phyloP scores from a whole-genome alignment of 2,888 invertebrate species.

The Ichneumon xanthorius region DNA sequence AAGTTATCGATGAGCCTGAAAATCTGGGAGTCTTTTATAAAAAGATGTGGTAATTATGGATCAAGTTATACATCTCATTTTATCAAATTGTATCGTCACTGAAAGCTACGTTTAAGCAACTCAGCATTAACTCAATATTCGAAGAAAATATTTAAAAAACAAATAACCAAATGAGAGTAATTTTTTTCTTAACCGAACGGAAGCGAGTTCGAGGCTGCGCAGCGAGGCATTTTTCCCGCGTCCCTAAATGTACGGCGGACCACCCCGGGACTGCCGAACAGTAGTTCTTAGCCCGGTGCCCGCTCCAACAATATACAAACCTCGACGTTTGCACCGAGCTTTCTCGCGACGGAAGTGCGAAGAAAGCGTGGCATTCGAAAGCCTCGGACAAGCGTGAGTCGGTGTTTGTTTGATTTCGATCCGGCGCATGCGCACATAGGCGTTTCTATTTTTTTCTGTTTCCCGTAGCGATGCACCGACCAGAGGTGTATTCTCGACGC shows the following conservation, averaged over 20 bases:
- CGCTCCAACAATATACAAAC: constrained; percentile 66
- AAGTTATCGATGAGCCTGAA: too few relatives aligned
- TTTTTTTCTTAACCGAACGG: neutral
- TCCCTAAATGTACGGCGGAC: constrained; percentile 45
- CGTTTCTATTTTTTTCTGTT: constrained; percentile 49
- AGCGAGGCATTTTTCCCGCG: neutral
- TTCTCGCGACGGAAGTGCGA: constrained; percentile 65
- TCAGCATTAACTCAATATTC: too few relatives aligned
- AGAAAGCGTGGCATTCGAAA: constrained; percentile 53
- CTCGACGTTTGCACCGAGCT: constrained; percentile 50
- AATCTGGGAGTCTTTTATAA: too few relatives aligned
- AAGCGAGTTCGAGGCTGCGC: neutral
- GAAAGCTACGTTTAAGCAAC: too few relatives aligned
- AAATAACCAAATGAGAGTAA: neutral
- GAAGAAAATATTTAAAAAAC: too few relatives aligned
- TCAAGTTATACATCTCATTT: too few relatives aligned
- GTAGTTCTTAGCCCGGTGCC: constrained; percentile 48
- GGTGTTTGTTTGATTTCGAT: constrained; percentile 69
- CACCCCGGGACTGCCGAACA: constrained; percentile 53
- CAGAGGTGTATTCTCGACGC: constrained; percentile 59
- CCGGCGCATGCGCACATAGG: constrained; percentile 32
- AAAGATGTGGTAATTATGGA: too few relatives aligned
- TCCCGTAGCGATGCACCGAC: constrained; percentile 9
- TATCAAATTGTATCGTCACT: too few relatives aligned
- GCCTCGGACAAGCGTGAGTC: constrained; percentile 44